Percentiles rank a stretch among this genome's conserved stretches.
These are phyloP conservation scores for Myopa tessellatipennis DNA, from an alignment of 2,888 invertebrate species.

Conservation along the genomic window DNA sequence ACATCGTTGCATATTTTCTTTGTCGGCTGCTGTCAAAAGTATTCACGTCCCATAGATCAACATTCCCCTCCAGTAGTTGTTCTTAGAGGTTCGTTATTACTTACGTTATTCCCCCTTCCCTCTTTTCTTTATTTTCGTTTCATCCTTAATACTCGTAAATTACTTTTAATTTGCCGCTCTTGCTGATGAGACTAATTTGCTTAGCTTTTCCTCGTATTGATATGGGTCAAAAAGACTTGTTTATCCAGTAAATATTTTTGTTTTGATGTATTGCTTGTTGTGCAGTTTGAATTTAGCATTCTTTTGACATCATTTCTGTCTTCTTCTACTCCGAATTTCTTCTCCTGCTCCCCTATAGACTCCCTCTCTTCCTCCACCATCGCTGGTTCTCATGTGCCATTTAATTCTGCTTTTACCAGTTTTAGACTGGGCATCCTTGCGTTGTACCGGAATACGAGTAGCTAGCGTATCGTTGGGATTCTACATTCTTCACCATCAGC, in stretches of 20 bases:
- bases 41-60: no score
- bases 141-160: not conserved
- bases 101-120: not conserved
- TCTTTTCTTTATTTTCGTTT: not conserved
- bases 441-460: not conserved
- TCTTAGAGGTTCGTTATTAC: not conserved
- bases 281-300: not conserved
- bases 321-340: not conserved
- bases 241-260: not conserved
- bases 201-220: not conserved
- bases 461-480: not conserved
- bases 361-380: not conserved
- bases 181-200: not conserved
- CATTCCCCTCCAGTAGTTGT: no score
- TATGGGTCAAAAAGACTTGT: conserved; percentile 10
- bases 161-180: not conserved
- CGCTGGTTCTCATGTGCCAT: not conserved
- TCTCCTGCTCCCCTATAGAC: not conserved
- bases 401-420: not conserved
- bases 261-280: not conserved
- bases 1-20: not conserved
- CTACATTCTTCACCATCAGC: not conserved
- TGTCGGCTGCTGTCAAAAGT: not conserved
- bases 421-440: not conserved
- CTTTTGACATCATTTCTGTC: not conserved